These are phyloP conservation scores for Brachionus rubens DNA, from an alignment of 1,140 invertebrate species.

Conservation along the genomic window DNA sequence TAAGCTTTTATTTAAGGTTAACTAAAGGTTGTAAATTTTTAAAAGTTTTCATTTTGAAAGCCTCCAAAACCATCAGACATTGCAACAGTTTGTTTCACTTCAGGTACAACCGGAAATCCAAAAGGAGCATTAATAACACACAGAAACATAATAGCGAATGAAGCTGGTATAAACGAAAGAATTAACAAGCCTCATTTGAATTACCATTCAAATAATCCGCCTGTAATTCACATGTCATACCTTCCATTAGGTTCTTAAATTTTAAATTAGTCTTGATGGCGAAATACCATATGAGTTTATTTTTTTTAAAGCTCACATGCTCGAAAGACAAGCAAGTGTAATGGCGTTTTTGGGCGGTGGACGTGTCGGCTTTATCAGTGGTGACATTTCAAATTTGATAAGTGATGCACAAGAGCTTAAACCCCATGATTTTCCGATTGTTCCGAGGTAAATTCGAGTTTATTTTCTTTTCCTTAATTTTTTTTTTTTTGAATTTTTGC, in stretches of 20 bases:
- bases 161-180: constrained; percentile 25
- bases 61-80: constrained; percentile 69
- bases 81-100: constrained; percentile 91
- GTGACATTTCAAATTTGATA: constrained; percentile 80
- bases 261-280: too few species aligned
- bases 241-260: too few species aligned
- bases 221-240: constrained; percentile 33
- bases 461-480: not conserved
- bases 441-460: constrained; percentile 65
- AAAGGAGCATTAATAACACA: constrained; percentile 96
- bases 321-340: constrained; percentile 19
- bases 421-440: constrained; percentile 88
- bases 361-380: constrained; percentile 82
- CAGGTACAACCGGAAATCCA: constrained; percentile 88
- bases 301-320: constrained; percentile 30
- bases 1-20: too few species aligned
- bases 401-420: constrained; percentile 88
- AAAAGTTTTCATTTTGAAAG: too few species aligned
- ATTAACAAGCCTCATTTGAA: constrained; percentile 31
- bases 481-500: not conserved
- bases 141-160: constrained; percentile 69
- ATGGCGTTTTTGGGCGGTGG: constrained; percentile 22
- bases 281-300: too few species aligned
- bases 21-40: too few species aligned
- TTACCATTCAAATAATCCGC: not conserved